A percentile compares a stretch with the other conserved stretches of the same genome.
Evolutionary conservation across 2,888 invertebrate genomes (phyloP).

Genomic region (Alentia gelatinosa): DNA sequence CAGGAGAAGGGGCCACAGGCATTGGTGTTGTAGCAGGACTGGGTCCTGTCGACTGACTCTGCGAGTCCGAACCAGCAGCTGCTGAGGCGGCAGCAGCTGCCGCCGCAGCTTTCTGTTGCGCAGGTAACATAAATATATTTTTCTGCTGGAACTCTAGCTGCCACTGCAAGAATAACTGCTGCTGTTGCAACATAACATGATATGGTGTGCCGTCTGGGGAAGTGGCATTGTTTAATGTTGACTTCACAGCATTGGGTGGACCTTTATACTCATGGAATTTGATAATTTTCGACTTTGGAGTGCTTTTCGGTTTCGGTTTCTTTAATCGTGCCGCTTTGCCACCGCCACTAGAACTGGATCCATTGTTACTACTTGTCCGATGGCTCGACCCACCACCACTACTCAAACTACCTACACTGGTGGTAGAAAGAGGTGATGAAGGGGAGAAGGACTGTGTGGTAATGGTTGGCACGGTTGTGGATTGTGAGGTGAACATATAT

Average conservation of each 20-base stretch:
- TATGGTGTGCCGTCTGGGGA: constrained; percentile 58
- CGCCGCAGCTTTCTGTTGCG: constrained; percentile 38
- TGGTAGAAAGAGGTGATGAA: constrained; percentile 46
- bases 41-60: neutral
- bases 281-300: constrained; percentile 90
- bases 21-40: constrained; percentile 55
- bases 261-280: constrained; percentile 97
- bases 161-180: constrained; percentile 94
- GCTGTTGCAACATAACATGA: constrained; percentile 87
- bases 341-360: constrained; percentile 54
- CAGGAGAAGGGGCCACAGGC: constrained; percentile 15
- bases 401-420: constrained; percentile 20
- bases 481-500: neutral
- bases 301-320: constrained; percentile 89
- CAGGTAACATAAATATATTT: constrained; percentile 70
- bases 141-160: constrained; percentile 91
- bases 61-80: neutral
- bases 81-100: constrained; percentile 24
- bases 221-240: neutral
- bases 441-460: constrained; percentile 43
- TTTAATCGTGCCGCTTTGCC: constrained; percentile 81
- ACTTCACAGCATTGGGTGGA: constrained; percentile 93
- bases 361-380: constrained; percentile 61
- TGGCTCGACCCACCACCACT: constrained; percentile 47
- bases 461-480: constrained; percentile 18